Conservation (phyloP, 2,888 invertebrate genomes). For the Sarcophaga caerulescens region DNA sequence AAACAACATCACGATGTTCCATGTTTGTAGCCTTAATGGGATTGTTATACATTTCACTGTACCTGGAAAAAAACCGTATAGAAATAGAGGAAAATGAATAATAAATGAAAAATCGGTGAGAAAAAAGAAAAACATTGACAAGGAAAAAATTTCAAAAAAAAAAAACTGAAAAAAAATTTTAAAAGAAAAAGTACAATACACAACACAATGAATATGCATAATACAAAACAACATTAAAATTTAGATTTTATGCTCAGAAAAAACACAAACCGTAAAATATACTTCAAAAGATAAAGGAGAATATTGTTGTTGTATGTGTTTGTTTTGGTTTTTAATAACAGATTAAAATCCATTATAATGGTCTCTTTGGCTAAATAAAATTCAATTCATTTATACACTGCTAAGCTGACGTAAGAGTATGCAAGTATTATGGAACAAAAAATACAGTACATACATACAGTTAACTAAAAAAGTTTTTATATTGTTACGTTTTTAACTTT, state of each 20-base stretch:
- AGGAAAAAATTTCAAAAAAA: conserved; percentile 3
- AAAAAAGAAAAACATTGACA: not conserved
- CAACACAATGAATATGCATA: not conserved
- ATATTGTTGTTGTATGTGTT: no score
- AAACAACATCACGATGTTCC: conserved; percentile 88
- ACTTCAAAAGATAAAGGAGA: not conserved
- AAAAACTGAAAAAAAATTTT: not conserved
- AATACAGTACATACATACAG: no score
- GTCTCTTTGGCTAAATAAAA: not conserved
- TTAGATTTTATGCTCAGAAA: no score
- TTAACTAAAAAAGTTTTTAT: no score
- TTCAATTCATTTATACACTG: not conserved
- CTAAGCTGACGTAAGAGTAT: not conserved
- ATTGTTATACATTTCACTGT: conserved; percentile 83
- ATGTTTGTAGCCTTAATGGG: conserved; percentile 82
- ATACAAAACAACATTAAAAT: not conserved
- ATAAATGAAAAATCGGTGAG: not conserved
- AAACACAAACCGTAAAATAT: not conserved
- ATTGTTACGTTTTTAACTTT: no score
- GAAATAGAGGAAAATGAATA: not conserved
- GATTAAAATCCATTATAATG: not conserved
- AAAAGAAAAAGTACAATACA: conserved; percentile 4
- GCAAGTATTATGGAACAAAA: no score
- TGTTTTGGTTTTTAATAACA: not conserved
- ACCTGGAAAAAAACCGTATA: conserved; percentile 78